These are phyloP conservation scores for Gobius niger DNA, from an alignment of 2,113 vertebrate genomes.

Conservation along the genomic window DNA sequence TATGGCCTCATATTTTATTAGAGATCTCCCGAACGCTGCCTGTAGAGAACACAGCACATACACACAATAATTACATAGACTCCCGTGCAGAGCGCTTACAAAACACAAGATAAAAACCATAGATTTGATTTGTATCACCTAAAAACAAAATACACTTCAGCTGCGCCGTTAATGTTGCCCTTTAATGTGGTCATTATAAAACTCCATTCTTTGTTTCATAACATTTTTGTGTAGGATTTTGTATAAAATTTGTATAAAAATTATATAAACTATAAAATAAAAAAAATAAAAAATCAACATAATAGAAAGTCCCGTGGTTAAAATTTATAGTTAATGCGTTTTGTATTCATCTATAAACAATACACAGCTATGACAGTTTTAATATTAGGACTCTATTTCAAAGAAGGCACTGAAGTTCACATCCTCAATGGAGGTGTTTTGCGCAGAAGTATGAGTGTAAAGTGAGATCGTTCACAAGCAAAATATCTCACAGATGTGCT, in stretches of 20 bases:
- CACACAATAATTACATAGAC: slow-evolving; percentile 45
- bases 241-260: slow-evolving; percentile 40
- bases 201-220: slow-evolving; percentile 11
- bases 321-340: slow-evolving; percentile 28
- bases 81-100: not conserved
- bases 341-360: not conserved
- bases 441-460: not conserved
- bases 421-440: not conserved
- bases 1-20: slow-evolving; percentile 81
- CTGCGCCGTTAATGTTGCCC: not conserved
- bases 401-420: slow-evolving; percentile 14
- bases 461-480: not conserved
- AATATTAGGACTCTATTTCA: not conserved
- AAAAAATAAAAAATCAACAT: slow-evolving; percentile 3
- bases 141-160: not conserved
- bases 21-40: slow-evolving; percentile 54
- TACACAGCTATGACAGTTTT: not conserved
- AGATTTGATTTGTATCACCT: not conserved
- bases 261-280: not conserved
- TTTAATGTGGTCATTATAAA: not conserved
- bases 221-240: slow-evolving; percentile 9
- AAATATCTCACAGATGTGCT: slow-evolving; percentile 14
- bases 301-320: not conserved
- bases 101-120: not conserved
- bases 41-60: slow-evolving; percentile 71